Evolutionary conservation across 2,888 invertebrate genomes (phyloP).

Genomic region (Stenurella melanura): DNA sequence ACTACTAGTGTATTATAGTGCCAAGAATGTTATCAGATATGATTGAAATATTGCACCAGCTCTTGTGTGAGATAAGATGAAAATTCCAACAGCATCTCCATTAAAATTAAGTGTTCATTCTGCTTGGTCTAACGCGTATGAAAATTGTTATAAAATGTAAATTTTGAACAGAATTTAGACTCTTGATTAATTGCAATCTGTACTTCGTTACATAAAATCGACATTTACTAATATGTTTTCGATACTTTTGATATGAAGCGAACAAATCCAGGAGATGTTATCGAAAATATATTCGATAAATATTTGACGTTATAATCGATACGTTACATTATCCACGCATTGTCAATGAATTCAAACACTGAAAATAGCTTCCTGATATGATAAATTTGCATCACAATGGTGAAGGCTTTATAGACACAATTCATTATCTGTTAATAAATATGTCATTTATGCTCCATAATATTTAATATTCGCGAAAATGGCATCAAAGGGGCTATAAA

Average conservation of each 20-base stretch:
- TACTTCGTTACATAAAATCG: background rate
- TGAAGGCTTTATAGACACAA: constrained; percentile 35
- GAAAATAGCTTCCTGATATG: constrained; percentile 40
- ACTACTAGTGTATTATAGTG: too few species aligned
- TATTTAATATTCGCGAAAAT: constrained; percentile 43
- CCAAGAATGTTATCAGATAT: too few species aligned
- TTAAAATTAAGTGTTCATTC: too few species aligned
- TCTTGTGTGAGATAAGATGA: too few species aligned
- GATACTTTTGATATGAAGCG: background rate
- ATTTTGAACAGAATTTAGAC: background rate
- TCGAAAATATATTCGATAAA: constrained; percentile 7
- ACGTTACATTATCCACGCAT: background rate
- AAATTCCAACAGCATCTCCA: too few species aligned
- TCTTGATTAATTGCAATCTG: background rate
- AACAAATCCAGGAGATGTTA: background rate
- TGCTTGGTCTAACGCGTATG: too few species aligned
- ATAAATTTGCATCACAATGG: constrained; percentile 42
- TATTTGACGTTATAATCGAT: constrained; percentile 3
- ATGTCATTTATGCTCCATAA: constrained; percentile 40
- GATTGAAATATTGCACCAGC: too few species aligned
- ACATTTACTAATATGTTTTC: background rate
- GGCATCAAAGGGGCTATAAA: constrained; percentile 39
- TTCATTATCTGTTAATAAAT: constrained; percentile 45
- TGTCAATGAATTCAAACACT: constrained; percentile 27
- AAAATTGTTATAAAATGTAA: too few species aligned